Conservation (phyloP, 2,888 invertebrate genomes). For the Biston stratarius region DNA sequence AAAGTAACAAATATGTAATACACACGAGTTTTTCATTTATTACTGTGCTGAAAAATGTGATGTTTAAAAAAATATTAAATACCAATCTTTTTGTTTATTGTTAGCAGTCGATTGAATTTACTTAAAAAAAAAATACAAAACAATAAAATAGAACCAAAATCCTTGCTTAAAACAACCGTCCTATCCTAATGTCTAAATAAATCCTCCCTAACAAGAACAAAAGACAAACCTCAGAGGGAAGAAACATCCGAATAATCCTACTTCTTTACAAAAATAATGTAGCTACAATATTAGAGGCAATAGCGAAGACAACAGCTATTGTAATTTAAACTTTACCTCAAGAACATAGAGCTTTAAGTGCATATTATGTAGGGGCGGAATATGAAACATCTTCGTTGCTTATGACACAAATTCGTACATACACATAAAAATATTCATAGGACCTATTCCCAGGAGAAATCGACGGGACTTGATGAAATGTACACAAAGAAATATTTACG, state of each 20-base stretch:
- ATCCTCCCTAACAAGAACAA: constrained; percentile 67
- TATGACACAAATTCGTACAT: constrained; percentile 66
- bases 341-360: constrained; percentile 31
- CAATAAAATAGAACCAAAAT: constrained; percentile 35
- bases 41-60: too few species aligned
- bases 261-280: constrained; percentile 66
- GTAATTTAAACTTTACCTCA: constrained; percentile 38
- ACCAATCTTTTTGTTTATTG: neutral
- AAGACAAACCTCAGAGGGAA: constrained; percentile 63
- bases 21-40: too few species aligned
- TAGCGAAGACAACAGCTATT: constrained; percentile 19
- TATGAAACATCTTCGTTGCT: constrained; percentile 58
- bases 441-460: constrained; percentile 67
- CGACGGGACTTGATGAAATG: constrained; percentile 66
- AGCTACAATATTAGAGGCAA: constrained; percentile 54
- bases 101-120: neutral
- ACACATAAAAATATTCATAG: constrained; percentile 74
- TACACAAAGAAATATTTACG: constrained; percentile 66
- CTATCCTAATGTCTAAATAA: constrained; percentile 62
- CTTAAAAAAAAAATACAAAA: neutral
- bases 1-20: too few species aligned
- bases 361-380: constrained; percentile 38
- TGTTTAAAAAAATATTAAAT: too few species aligned
- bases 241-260: constrained; percentile 61
- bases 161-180: constrained; percentile 56